Base-by-base conservation (phyloP, 2,888 invertebrate genomes). In the Watsonalla cultraria region DNA sequence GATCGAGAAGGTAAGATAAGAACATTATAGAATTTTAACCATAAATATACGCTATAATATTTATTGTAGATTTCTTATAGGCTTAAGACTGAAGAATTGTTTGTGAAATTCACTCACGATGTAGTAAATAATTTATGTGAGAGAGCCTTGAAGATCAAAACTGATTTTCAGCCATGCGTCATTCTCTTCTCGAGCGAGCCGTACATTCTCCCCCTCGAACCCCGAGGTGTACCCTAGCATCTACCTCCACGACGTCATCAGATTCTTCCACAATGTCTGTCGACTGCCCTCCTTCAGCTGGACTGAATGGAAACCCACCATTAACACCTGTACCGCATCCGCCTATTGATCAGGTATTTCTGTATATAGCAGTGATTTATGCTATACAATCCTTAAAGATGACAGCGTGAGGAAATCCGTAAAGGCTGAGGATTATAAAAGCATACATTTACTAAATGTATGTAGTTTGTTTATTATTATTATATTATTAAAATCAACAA, bases 181-280 rank as follows among this genome's bases (percentile, higher is more conserved):
- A 94, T 78, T 94, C 94, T 0, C 83, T 95, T 7, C 80, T 95
- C 72, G 94, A 95, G 68, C 79, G 91, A 1, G 80, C 82, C 5
- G 81, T 91, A 34, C 87, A 91, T 37, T 91, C 82, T 0, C 90
- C 85, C 24, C 91, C 82, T 46, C 78, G 91, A 73, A 84, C 92
- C 60, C 91, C 92, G 58, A 82, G 91, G 68, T 78, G 91, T 62
- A 90, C 92, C 57, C 81, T 94, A 5, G 93, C 93, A 0, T 94
- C 94, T 49, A 94, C 94, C 1, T 94, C 94, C 13, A 94, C 94
- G 0, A 94, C 91, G 0, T 91, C 91, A 1, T 94, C 94, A 8
- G 94, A 94, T 62, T 93, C 94, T 47, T 94, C 84, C 60, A 93
- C 88, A 5, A 83, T 90, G 89, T 92, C 90, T 0, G 86, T 91